Percentiles rank a stretch among this genome's conserved stretches.
These are phyloP conservation scores for Dermolepida albohirtum DNA, from an alignment of 2,888 invertebrate species.

Conservation along the genomic window DNA sequence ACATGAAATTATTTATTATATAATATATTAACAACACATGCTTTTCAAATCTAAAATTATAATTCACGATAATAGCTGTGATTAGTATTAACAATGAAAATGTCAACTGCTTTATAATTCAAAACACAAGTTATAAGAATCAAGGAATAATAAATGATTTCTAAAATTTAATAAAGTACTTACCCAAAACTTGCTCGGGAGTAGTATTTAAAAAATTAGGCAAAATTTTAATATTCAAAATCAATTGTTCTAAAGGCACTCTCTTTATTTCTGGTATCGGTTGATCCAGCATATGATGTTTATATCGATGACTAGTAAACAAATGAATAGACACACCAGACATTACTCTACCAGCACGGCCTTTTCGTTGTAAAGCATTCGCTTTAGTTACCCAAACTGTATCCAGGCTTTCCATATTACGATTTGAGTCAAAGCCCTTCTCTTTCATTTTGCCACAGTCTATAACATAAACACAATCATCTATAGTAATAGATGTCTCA, in stretches of 20 bases:
- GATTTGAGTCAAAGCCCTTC: conserved; percentile 83
- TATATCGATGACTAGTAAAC: conserved; percentile 80
- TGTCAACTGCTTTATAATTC: too few relatives aligned
- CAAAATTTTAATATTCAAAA: conserved; percentile 81
- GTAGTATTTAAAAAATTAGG: conserved; percentile 63
- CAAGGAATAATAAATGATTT: too few relatives aligned
- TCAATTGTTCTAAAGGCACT: conserved; percentile 86
- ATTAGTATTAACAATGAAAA: too few relatives aligned
- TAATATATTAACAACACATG: too few relatives aligned
- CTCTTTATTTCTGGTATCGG: conserved; percentile 91
- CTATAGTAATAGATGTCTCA: conserved; percentile 95
- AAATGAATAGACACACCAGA: conserved; percentile 89
- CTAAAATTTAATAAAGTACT: conserved; percentile 28
- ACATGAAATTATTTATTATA: too few relatives aligned
- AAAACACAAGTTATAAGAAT: too few relatives aligned
- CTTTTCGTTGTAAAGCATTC: conserved; percentile 89
- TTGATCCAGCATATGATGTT: conserved; percentile 76
- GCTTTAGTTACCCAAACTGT: conserved; percentile 91
- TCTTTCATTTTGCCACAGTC: conserved; percentile 95
- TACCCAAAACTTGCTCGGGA: conserved; percentile 59
- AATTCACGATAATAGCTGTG: too few relatives aligned
- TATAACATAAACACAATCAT: conserved; percentile 94
- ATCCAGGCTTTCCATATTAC: conserved; percentile 89
- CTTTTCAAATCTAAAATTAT: too few relatives aligned
- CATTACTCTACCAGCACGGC: conserved; percentile 92